These are phyloP conservation scores for Pelvicachromis taeniatus DNA, from an alignment of 2,113 vertebrate genomes.

Conservation along the genomic window DNA sequence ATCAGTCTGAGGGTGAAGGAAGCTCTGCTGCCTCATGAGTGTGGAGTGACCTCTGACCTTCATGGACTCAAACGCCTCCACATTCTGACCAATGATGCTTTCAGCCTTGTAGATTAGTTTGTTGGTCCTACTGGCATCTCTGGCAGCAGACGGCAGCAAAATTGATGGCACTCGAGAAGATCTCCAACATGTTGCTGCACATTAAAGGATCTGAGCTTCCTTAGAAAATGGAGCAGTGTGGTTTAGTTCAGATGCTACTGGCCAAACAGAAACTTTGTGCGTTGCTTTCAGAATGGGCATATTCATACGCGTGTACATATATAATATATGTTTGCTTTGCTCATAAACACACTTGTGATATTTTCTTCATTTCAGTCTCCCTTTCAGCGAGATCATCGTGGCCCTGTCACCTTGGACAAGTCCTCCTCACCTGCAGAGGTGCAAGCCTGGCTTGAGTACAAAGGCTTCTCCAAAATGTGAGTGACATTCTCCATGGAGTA, in stretches of 20 bases:
- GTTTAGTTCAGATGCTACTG: not conserved
- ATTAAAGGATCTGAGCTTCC: not conserved
- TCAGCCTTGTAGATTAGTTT: not conserved
- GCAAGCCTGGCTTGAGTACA: constrained; percentile 81
- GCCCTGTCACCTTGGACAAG: constrained; percentile 58
- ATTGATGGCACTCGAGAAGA: fast-evolving
- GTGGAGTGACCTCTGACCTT: not conserved
- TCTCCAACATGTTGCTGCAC: not conserved
- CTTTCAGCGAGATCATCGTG: constrained; percentile 9
- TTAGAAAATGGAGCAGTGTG: not conserved
- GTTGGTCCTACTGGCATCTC: not conserved
- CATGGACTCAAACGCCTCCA: not conserved
- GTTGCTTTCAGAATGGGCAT: fast-evolving
- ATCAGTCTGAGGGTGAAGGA: not conserved
- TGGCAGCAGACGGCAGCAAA: fast-evolving
- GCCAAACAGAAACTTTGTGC: fast-evolving
- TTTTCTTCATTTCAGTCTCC: not conserved
- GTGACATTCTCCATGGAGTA: not conserved
- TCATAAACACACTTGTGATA: not conserved
- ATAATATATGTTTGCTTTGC: not conserved
- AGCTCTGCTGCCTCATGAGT: fast-evolving
- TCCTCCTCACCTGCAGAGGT: constrained; percentile 78
- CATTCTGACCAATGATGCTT: not conserved
- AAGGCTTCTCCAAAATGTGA: constrained; percentile 83
- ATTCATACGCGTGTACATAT: not conserved